Percentiles rank a stretch among this genome's conserved stretches.
phyloP scores from a whole-genome alignment of 1,140 invertebrate genomes.

The Coenobita brevimanus region DNA sequence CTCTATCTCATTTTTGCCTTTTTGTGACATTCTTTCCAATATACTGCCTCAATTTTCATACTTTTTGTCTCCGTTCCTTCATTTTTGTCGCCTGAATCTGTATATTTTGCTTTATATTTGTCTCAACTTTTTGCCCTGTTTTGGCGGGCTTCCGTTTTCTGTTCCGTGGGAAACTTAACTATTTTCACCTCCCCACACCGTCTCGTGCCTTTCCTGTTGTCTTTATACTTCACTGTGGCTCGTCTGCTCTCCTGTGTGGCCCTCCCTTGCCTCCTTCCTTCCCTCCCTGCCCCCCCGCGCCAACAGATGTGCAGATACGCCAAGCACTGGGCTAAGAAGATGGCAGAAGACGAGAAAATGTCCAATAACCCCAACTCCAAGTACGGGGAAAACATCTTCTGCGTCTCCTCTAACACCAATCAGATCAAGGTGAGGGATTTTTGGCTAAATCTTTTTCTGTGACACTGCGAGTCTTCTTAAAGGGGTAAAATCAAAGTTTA shows the following conservation, averaged over 20 bases:
- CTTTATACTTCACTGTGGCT: not conserved
- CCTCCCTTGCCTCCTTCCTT: not conserved
- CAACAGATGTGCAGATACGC: slow-evolving; percentile 80
- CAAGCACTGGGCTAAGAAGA: slow-evolving; percentile 87
- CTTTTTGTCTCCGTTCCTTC: not conserved
- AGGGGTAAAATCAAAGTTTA: too few relatives aligned
- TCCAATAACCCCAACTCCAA: slow-evolving; percentile 79
- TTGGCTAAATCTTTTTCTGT: too few relatives aligned
- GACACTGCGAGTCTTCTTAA: too few relatives aligned
- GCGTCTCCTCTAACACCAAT: slow-evolving; percentile 72
- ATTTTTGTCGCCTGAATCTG: not conserved
- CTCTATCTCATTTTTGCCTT: not conserved
- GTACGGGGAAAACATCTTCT: slow-evolving; percentile 88
- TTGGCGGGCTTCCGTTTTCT: too few relatives aligned
- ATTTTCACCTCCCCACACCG: too few relatives aligned
- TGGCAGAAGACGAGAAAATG: slow-evolving; percentile 80
- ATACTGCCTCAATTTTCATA: not conserved
- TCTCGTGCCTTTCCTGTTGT: too few relatives aligned
- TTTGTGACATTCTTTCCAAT: not conserved
- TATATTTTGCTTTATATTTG: not conserved
- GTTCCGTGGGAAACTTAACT: too few relatives aligned
- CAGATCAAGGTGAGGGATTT: slow-evolving; percentile 55
- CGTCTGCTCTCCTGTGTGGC: not conserved
- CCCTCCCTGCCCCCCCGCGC: not conserved
- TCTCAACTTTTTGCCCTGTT: not conserved